A percentile compares a stretch with the other conserved stretches of the same genome.
phyloP scores from a whole-genome alignment of 2,113 vertebrate genomes.

The Prionailurus bengalensis region DNA sequence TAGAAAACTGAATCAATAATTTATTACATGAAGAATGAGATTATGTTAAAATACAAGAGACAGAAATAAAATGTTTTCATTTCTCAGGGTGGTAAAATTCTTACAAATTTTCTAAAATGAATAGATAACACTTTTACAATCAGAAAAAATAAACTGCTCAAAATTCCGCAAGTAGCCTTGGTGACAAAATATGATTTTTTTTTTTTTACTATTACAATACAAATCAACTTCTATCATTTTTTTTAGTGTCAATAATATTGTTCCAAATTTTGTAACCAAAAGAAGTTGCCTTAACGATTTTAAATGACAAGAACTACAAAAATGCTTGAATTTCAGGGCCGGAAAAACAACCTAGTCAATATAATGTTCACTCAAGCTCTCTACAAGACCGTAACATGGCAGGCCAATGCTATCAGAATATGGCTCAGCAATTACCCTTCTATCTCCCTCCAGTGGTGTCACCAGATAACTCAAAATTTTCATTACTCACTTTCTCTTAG shows the following conservation, averaged over 20 bases:
- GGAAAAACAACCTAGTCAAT: not conserved
- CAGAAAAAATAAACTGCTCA: not conserved
- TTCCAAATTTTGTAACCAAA: conserved; percentile 36
- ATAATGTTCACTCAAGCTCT: not conserved
- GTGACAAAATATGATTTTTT: not conserved
- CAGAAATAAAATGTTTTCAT: not conserved
- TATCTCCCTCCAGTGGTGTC: not conserved
- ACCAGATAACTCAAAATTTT: conserved; percentile 4
- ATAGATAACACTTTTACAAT: not conserved
- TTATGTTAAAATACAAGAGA: not conserved
- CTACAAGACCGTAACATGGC: not conserved
- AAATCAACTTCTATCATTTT: not conserved
- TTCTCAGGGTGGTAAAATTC: not conserved
- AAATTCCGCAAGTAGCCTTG: not conserved
- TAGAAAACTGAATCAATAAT: not conserved
- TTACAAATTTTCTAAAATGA: not conserved
- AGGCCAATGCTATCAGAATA: not conserved
- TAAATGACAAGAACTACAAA: not conserved
- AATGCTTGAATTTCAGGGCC: not conserved
- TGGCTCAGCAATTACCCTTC: not conserved
- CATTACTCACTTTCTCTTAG: not conserved
- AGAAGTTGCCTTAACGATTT: not conserved
- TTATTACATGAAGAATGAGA: not conserved
- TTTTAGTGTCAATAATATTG: not conserved
- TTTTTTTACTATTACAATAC: not conserved